These are phyloP conservation scores for Drosophila nebulosa DNA, from an alignment of 1,140 invertebrate genomes.

Conservation along the genomic window DNA sequence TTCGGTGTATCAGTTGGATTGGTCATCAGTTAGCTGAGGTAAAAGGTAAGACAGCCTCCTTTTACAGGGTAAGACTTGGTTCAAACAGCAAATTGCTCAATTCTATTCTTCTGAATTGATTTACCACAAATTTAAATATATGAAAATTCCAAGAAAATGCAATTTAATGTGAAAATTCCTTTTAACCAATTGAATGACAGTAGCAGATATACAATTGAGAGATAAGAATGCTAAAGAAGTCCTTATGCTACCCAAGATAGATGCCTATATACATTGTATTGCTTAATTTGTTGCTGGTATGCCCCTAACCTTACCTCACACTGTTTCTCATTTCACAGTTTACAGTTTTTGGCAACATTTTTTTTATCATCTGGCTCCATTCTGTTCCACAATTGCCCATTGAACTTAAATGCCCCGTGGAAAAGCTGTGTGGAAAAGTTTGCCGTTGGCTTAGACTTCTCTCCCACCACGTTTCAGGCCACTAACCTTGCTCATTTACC, in stretches of 20 bases:
- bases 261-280: neutral
- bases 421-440: slow-evolving; percentile 35
- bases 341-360: slow-evolving; percentile 46
- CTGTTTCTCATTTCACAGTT: slow-evolving; percentile 59
- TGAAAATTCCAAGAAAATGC: neutral
- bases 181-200: neutral
- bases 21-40: too few species aligned
- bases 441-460: neutral
- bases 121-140: neutral
- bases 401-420: slow-evolving; percentile 50
- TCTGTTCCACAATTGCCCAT: slow-evolving; percentile 21
- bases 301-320: neutral
- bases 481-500: slow-evolving; percentile 72
- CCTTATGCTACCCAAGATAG: neutral
- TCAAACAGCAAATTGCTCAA: too few species aligned
- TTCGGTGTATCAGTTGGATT: too few species aligned
- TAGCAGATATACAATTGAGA: neutral
- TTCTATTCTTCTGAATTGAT: too few species aligned
- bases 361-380: neutral
- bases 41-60: too few species aligned
- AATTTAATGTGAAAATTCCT: neutral
- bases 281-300: neutral
- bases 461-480: slow-evolving; percentile 37
- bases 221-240: neutral
- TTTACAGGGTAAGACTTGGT: neutral